phyloP scores from a whole-genome alignment of 1,140 invertebrate species.

The Cyrtorhinus lividipennis region DNA sequence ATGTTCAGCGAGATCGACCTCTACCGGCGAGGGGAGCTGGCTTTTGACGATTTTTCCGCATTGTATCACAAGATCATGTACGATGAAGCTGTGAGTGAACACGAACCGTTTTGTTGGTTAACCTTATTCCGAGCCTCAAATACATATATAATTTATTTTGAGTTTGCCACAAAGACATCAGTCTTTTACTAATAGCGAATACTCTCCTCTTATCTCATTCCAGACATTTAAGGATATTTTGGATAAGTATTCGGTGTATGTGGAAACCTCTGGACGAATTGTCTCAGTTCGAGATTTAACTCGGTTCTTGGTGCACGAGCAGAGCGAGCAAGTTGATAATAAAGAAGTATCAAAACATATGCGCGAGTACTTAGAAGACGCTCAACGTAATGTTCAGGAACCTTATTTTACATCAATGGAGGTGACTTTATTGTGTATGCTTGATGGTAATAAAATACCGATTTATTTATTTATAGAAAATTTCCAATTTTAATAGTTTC shows the following conservation, averaged over 20 bases:
- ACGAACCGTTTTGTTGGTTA: constrained; percentile 9
- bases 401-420: constrained; percentile 66
- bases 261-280: constrained; percentile 37
- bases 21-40: constrained; percentile 60
- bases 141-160: no score
- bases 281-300: constrained; percentile 67
- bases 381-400: constrained; percentile 61
- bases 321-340: constrained; percentile 55
- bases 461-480: no score
- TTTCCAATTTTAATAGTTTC: no score
- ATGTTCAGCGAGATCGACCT: constrained; percentile 73
- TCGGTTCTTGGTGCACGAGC: constrained; percentile 61
- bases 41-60: constrained; percentile 78
- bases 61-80: constrained; percentile 77
- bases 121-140: no score
- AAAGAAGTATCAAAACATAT: constrained; percentile 52
- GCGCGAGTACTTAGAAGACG: constrained; percentile 60
- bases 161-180: background rate
- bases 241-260: constrained; percentile 39
- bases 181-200: background rate
- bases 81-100: constrained; percentile 49
- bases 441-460: no score
- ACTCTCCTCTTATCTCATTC: no score
- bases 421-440: no score
- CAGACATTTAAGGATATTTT: constrained; percentile 45